A percentile compares a stretch with the other conserved stretches of the same genome.
These are phyloP conservation scores for Anoplophora glabripennis DNA, from an alignment of 1,140 invertebrate genomes.

Conservation along the genomic window DNA sequence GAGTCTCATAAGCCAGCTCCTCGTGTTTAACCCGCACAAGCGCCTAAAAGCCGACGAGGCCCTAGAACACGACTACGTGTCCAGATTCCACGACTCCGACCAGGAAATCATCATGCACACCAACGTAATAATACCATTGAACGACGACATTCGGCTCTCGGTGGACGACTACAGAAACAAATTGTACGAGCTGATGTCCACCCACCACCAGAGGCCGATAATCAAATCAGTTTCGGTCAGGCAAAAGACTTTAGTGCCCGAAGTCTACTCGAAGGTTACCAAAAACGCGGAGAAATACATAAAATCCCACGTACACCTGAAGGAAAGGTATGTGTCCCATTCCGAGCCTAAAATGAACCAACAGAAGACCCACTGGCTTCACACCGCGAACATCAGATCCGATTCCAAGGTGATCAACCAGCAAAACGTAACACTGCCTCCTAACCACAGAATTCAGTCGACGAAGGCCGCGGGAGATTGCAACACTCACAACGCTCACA, in stretches of 20 bases:
- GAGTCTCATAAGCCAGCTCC: conserved; percentile 75
- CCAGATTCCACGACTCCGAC: conserved; percentile 76
- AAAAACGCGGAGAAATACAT: conserved; percentile 34
- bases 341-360: conserved; percentile 34
- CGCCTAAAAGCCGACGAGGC: conserved; percentile 82
- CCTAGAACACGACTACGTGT: conserved; percentile 82
- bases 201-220: conserved; percentile 22
- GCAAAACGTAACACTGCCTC: conserved; percentile 15
- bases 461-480: conserved; percentile 20
- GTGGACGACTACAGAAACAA: conserved; percentile 90
- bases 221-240: conserved; percentile 9
- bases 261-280: conserved; percentile 29
- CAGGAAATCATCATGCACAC: conserved; percentile 74
- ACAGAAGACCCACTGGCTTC: conserved; percentile 13
- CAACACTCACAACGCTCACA: no score
- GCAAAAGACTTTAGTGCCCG: conserved; percentile 20
- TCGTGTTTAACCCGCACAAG: conserved; percentile 86
- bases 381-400: conserved; percentile 24
- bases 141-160: conserved; percentile 84
- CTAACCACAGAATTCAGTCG: conserved; percentile 1
- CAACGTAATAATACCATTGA: conserved; percentile 77
- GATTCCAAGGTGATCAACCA: conserved; percentile 30
- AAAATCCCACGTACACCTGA: conserved; percentile 22
- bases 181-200: conserved; percentile 81
- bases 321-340: conserved; percentile 25